phyloP scores from a whole-genome alignment of 1,140 invertebrate species.

The Zophobas atratus region DNA sequence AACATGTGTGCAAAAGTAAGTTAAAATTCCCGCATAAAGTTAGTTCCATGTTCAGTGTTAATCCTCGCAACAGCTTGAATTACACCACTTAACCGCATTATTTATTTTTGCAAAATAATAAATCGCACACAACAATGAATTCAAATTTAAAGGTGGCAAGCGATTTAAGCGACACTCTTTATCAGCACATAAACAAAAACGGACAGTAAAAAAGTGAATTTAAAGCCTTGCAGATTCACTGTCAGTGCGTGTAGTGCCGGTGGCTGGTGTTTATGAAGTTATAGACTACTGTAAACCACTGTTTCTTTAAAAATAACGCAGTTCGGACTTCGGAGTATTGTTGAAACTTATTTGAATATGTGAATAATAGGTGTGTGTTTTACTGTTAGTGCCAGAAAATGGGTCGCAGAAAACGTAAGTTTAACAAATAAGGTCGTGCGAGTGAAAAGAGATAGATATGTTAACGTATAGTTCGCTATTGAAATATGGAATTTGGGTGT shows the following conservation, averaged over 20 bases:
- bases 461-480: neutral
- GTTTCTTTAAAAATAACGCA: slow-evolving; percentile 21
- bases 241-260: neutral
- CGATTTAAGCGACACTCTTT: too few species aligned
- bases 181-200: too few species aligned
- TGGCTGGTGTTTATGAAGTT: neutral
- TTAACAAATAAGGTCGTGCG: neutral
- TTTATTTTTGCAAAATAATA: too few species aligned
- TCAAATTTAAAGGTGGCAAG: too few species aligned
- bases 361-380: neutral
- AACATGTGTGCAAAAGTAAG: too few species aligned
- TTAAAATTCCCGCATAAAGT: too few species aligned
- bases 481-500: neutral
- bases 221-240: too few species aligned
- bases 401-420: slow-evolving; percentile 34
- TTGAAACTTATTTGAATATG: neutral
- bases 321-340: neutral
- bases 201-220: too few species aligned
- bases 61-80: too few species aligned
- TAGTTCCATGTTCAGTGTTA: too few species aligned
- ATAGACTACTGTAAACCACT: neutral
- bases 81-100: too few species aligned
- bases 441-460: neutral
- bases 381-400: slow-evolving; percentile 28
- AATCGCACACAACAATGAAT: too few species aligned